Evolutionary conservation across 2,888 invertebrate genomes (phyloP).

Genomic region (Oscheius sp.): DNA sequence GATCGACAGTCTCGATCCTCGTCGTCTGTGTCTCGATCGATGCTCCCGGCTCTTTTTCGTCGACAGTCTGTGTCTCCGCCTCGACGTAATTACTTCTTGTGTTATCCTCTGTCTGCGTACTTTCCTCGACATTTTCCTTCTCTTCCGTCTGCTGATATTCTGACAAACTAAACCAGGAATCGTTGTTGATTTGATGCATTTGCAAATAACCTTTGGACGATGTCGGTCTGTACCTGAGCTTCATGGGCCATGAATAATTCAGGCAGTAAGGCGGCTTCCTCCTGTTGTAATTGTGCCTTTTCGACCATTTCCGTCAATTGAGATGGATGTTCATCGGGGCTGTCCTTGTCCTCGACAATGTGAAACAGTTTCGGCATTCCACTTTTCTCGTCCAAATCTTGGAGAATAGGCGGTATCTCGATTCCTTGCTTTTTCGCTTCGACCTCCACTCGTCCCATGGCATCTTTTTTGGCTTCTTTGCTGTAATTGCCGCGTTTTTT

Average conservation of each 20-base stretch:
- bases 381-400: constrained; percentile 68
- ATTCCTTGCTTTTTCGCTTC: constrained; percentile 71
- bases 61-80: constrained; percentile 50
- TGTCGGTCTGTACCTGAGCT: constrained; percentile 63
- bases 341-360: constrained; percentile 52
- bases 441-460: constrained; percentile 70
- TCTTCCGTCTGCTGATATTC: constrained; percentile 64
- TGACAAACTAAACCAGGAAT: constrained; percentile 52
- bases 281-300: constrained; percentile 49
- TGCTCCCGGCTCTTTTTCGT: constrained; percentile 23
- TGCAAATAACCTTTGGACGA: constrained; percentile 32
- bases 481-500: constrained; percentile 41
- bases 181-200: no score
- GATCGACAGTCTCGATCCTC: constrained; percentile 49
- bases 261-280: constrained; percentile 45
- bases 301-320: constrained; percentile 62
- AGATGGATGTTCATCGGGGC: constrained; percentile 49
- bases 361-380: constrained; percentile 68
- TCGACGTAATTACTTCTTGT: constrained; percentile 44
- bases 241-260: constrained; percentile 55
- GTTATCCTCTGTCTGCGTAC: constrained; percentile 46
- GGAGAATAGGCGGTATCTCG: constrained; percentile 70
- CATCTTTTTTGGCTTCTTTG: constrained; percentile 66
- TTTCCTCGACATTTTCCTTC: constrained; percentile 44
- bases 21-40: constrained; percentile 60